Evolutionary conservation across 2,113 vertebrate species (phyloP), one percentile per base, ranked within the genome.

Genomic region (Harpagus bidentatus): DNA sequence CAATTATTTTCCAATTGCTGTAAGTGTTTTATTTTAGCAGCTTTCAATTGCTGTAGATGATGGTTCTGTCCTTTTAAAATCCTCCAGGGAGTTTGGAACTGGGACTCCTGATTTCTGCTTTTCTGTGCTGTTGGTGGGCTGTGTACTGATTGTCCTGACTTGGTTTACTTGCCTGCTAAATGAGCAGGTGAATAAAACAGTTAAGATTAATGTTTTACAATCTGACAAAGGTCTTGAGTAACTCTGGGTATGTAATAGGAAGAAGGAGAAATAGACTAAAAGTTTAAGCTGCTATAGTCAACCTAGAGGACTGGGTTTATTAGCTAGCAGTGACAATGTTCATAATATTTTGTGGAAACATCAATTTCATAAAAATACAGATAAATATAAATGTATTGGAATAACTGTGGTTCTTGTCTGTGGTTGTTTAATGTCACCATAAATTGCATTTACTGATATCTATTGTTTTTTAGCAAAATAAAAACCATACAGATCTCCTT

Each of bases 1-100:
- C 95, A 99, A 99, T 98, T 99, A 99, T 97, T 99, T 99, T 88
- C 98, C 98, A 47, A 99, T 99, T 65, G 98, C 98, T 85, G 99
- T 99, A 98, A 98, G 99, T 98, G 66, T 72, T 42, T 89, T 43
- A 48, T 85, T 86, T 94, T 78, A 95, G 61, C 45, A 79, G 26
- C 82, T 93, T 69, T 36, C 17, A 74, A 5, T 90, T 80, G 74
- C 74, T 88, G 63, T 52, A 80, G 61, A 2, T 88, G 32, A 38
- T 62, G 38, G 42, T 70, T 34, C 45, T 73, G 56, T 31, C 71
- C 22, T 88, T 78, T 52, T 58, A 29, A 86, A 92, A 67, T 87
- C 82, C 62, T 76, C 17, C 45, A 42, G 47, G 73, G 65, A 40
- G 36, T 43, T 45, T 82, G 78, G 69, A 76, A 34, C 34, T 89